Evolutionary conservation across 2,888 invertebrate species (phyloP).

Genomic region (Strigamia transsilvanica): DNA sequence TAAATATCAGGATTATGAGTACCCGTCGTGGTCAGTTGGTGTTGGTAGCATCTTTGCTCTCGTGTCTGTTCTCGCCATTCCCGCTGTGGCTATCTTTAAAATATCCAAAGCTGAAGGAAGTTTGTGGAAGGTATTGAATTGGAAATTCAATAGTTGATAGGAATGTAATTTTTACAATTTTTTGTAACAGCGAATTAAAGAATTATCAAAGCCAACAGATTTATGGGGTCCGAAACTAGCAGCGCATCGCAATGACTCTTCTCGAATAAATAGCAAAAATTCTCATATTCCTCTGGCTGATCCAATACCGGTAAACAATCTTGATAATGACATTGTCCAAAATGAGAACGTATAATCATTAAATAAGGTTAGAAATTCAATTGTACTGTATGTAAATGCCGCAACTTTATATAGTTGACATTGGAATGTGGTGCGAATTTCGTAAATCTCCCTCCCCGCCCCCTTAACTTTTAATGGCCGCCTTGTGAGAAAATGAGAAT

Average conservation of each 20-base stretch:
- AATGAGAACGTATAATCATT: neutral
- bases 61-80: slow-evolving; percentile 75
- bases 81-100: slow-evolving; percentile 70
- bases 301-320: neutral
- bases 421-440: no score
- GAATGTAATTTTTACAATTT: slow-evolving; percentile 4
- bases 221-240: slow-evolving; percentile 63
- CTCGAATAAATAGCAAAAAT: slow-evolving; percentile 59
- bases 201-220: slow-evolving; percentile 60
- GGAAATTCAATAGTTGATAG: no score
- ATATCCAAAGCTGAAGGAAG: slow-evolving; percentile 59
- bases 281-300: slow-evolving; percentile 57
- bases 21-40: slow-evolving; percentile 76
- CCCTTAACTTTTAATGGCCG: no score
- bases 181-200: slow-evolving; percentile 60
- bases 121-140: slow-evolving; percentile 41
- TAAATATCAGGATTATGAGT: slow-evolving; percentile 72
- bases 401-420: no score
- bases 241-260: slow-evolving; percentile 59
- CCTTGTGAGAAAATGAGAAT: no score
- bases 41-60: slow-evolving; percentile 78
- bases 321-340: neutral
- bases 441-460: no score
- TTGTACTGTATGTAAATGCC: no score
- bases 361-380: neutral